phyloP scores from a whole-genome alignment of 1,140 invertebrate species.

The Radopholus similis region DNA sequence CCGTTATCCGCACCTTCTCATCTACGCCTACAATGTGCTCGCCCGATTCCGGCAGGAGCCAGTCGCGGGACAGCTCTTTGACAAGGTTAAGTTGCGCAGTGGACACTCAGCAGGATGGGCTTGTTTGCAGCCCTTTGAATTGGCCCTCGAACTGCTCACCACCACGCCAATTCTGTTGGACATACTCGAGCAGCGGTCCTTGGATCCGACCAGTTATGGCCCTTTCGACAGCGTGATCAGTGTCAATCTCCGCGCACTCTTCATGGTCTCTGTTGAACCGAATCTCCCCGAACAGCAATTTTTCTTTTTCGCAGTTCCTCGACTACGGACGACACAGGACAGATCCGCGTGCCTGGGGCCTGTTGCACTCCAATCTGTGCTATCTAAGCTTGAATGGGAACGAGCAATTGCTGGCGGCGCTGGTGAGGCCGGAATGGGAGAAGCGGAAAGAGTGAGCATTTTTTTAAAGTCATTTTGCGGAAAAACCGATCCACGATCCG shows the following conservation, averaged over 20 bases:
- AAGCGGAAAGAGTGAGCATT: slow-evolving; percentile 10
- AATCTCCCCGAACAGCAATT: not conserved
- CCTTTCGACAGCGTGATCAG: slow-evolving; percentile 10
- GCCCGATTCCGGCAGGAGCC: not conserved
- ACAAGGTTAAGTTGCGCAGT: not conserved
- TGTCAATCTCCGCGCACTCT: slow-evolving; percentile 5
- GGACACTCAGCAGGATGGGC: not conserved
- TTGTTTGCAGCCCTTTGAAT: slow-evolving; percentile 4
- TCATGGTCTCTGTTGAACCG: slow-evolving; percentile 1
- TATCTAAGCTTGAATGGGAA: slow-evolving; percentile 13
- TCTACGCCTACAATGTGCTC: not conserved
- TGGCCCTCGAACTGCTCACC: slow-evolving; percentile 4
- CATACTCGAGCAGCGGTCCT: slow-evolving; percentile 9
- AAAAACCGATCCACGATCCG: not conserved
- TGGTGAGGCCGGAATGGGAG: not conserved
- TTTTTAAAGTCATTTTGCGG: too few species aligned
- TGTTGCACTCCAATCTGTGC: slow-evolving; percentile 10
- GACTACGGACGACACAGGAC: slow-evolving; percentile 7
- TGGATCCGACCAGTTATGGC: slow-evolving; percentile 5
- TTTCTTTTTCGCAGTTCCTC: slow-evolving; percentile 2
- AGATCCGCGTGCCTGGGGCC: slow-evolving; percentile 4
- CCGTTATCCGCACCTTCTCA: not conserved
- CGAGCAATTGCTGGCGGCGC: not conserved
- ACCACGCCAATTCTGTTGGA: slow-evolving; percentile 10
- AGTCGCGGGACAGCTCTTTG: slow-evolving; percentile 1